Evolutionary conservation across 2,888 invertebrate genomes (phyloP).

Genomic region (Coelopa pilipes): DNA sequence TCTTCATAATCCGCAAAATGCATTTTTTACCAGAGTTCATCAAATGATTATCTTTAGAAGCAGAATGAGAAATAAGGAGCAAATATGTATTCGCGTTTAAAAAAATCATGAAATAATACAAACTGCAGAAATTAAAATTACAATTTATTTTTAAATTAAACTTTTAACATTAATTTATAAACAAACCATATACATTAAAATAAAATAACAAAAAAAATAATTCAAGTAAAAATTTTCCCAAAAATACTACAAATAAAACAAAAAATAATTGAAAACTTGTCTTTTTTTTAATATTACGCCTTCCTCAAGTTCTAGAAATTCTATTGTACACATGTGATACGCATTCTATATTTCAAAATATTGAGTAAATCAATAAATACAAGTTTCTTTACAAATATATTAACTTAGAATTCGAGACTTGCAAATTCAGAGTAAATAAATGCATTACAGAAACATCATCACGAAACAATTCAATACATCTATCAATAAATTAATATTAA

Average conservation of each 20-base stretch:
- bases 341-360: neutral
- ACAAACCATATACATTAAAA: constrained; percentile 26
- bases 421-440: neutral
- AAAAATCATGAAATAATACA: neutral
- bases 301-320: too few relatives aligned
- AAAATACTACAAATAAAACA: constrained; percentile 21
- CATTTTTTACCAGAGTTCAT: neutral
- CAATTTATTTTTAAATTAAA: constrained; percentile 22
- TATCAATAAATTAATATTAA: neutral
- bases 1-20: neutral
- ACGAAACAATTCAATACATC: neutral
- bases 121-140: constrained; percentile 19
- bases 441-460: neutral
- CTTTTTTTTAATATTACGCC: neutral
- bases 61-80: neutral
- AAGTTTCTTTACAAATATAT: constrained; percentile 5
- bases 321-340: neutral
- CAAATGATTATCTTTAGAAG: neutral
- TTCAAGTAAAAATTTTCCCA: constrained; percentile 13
- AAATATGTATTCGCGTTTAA: neutral
- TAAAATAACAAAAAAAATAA: neutral
- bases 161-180: constrained; percentile 30
- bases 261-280: neutral
- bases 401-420: neutral
- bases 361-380: neutral